phyloP scores from a whole-genome alignment of 2,797 vertebrate genomes.

The Hemitrygon akajei region DNA sequence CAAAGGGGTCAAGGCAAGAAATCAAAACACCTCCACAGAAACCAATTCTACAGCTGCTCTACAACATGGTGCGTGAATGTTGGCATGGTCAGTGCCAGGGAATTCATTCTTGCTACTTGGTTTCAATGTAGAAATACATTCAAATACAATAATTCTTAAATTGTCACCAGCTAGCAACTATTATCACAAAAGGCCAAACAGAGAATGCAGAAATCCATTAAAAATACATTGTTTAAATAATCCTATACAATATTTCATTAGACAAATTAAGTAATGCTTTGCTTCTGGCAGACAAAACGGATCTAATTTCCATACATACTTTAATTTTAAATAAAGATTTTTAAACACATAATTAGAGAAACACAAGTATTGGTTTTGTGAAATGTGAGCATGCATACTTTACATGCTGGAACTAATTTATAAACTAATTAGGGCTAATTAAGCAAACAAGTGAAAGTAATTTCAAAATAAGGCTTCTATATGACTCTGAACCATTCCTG shows the following conservation, averaged over 20 bases:
- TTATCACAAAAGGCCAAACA: background rate
- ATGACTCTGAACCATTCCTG: background rate
- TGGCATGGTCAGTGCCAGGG: background rate
- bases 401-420: background rate
- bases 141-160: background rate
- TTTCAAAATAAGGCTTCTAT: background rate
- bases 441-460: background rate
- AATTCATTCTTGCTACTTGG: background rate
- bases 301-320: background rate
- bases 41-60: background rate
- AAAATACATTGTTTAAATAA: background rate
- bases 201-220: background rate
- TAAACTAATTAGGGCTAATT: background rate
- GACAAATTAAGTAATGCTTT: background rate
- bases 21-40: background rate
- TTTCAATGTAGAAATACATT: background rate
- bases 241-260: background rate
- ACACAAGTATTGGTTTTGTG: background rate
- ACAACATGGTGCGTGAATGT: background rate
- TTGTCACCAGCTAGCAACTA: background rate
- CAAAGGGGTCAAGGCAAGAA: background rate
- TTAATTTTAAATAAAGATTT: background rate
- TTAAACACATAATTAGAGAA: background rate
- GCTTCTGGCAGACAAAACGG: background rate
- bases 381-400: background rate